Evolutionary conservation across 2,113 vertebrate genomes (phyloP).

Genomic region (Okapia johnstoni): DNA sequence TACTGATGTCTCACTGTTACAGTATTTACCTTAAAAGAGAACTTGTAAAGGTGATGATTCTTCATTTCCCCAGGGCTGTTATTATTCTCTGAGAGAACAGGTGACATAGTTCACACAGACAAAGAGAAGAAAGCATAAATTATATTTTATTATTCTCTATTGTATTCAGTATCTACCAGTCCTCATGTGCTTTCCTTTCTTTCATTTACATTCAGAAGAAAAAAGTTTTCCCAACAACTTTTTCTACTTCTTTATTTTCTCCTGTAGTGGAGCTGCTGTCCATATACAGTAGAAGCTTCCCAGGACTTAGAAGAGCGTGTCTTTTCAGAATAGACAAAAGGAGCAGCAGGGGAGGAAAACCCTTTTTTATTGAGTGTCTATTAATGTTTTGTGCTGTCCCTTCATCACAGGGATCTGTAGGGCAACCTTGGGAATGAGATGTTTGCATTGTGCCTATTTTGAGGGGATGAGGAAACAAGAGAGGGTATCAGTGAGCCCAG

Average conservation of each 20-base stretch:
- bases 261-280: background rate
- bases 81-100: background rate
- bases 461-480: background rate
- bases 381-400: background rate
- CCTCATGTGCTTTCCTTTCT: background rate
- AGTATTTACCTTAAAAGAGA: background rate
- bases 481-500: background rate
- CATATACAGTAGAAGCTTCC: background rate
- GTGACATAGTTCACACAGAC: background rate
- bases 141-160: background rate
- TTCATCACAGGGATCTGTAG: background rate
- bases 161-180: background rate
- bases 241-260: constrained; percentile 14
- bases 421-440: background rate
- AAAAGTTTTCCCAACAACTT: background rate
- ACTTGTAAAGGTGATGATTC: background rate
- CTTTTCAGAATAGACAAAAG: background rate
- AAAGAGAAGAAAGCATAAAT: constrained; percentile 12
- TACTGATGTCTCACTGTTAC: background rate
- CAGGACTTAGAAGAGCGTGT: background rate
- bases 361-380: background rate
- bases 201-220: constrained; percentile 13
- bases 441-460: background rate
- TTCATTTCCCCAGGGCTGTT: background rate
- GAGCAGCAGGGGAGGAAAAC: background rate